Percentiles rank a stretch among this genome's conserved stretches.
Conservation (phyloP, 2,888 invertebrate species). For the Eupithecia dodoneata region DNA sequence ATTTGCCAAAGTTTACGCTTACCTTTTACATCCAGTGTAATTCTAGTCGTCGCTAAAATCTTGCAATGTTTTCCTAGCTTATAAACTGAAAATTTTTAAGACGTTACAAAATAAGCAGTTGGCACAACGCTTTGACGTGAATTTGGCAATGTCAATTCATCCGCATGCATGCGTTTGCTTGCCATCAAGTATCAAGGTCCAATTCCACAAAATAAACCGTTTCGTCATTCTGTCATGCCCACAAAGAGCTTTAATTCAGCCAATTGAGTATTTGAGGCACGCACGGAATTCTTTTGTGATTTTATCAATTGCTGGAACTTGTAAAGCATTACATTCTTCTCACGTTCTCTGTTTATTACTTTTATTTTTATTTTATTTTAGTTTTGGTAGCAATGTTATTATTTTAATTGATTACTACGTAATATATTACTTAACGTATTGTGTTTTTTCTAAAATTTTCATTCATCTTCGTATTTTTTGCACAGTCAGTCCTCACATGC, state of each 20-base stretch:
- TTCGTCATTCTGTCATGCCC: slow-evolving; percentile 15
- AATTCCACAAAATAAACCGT: slow-evolving; percentile 2
- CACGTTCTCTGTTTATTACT: slow-evolving; percentile 17
- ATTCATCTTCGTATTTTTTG: not conserved
- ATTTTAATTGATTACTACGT: slow-evolving; percentile 13
- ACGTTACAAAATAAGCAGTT: not conserved
- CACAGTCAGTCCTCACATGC: not conserved
- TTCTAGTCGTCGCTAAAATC: not conserved
- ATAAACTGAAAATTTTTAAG: not conserved
- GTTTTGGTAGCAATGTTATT: not conserved
- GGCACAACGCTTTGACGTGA: slow-evolving; percentile 47
- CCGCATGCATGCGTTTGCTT: slow-evolving; percentile 49
- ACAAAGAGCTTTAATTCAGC: slow-evolving; percentile 13
- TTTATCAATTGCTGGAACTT: slow-evolving; percentile 11
- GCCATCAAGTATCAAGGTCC: slow-evolving; percentile 54
- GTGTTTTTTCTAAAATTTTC: not conserved
- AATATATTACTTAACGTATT: not conserved
- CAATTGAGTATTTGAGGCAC: slow-evolving; percentile 15
- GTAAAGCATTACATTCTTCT: slow-evolving; percentile 17
- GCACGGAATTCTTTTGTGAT: slow-evolving; percentile 9
- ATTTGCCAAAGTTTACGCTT: not conserved
- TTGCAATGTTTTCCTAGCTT: not conserved
- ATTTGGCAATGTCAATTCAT: slow-evolving; percentile 57
- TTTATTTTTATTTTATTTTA: too few species aligned
- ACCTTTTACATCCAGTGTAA: not conserved